These are phyloP conservation scores for Calosoma granatense DNA, from an alignment of 1,140 invertebrate genomes.

Conservation along the genomic window DNA sequence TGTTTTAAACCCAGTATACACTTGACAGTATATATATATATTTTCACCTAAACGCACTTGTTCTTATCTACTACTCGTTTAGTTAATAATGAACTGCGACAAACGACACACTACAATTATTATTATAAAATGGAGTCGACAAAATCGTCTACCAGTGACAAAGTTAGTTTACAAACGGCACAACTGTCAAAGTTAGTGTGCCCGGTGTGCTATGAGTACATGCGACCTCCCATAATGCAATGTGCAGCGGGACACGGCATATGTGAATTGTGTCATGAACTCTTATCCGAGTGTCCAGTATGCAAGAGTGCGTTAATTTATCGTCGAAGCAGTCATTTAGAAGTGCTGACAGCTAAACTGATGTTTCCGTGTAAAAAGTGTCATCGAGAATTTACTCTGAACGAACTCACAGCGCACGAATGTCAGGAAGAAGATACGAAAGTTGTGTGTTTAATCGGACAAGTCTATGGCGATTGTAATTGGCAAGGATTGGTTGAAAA, in stretches of 20 bases:
- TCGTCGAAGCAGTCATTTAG: constrained; percentile 30
- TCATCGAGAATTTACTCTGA: constrained; percentile 26
- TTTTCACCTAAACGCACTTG: background rate
- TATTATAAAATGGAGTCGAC: background rate
- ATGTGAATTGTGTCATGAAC: constrained; percentile 30
- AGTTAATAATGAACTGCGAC: too few relatives aligned
- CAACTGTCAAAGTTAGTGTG: constrained; percentile 24
- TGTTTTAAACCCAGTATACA: too few relatives aligned
- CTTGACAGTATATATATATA: too few relatives aligned
- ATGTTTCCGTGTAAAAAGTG: constrained; percentile 31
- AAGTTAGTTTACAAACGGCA: constrained; percentile 4
- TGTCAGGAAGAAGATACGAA: constrained; percentile 32
- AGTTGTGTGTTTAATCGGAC: constrained; percentile 34
- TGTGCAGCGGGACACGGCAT: constrained; percentile 32
- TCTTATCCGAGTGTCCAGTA: constrained; percentile 30
- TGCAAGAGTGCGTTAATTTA: constrained; percentile 30
- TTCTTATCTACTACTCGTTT: too few relatives aligned
- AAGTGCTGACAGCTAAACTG: constrained; percentile 30
- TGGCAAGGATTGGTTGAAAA: constrained; percentile 31
- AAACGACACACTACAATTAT: too few relatives aligned
- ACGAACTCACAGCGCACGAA: constrained; percentile 29
- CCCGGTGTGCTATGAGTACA: constrained; percentile 30
- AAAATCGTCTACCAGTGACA: background rate
- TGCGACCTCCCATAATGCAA: constrained; percentile 30
- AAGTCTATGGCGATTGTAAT: constrained; percentile 31